Base-by-base conservation (phyloP, 2,888 invertebrate genomes). In the Caenorhabditis sp. region DNA sequence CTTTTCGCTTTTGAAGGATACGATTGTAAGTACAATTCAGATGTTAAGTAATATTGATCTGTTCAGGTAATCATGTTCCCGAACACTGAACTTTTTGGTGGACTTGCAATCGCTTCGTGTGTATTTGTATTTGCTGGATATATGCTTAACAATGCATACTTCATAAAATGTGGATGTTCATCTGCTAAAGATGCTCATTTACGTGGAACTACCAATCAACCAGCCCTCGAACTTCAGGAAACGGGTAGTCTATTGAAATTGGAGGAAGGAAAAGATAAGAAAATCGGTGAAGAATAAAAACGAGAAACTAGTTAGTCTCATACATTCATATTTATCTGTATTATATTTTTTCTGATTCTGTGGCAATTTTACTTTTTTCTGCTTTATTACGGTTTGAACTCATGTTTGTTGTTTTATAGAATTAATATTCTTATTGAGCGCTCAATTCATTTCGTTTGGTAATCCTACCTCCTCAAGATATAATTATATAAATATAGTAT, bases 1-100 rank as follows among this genome's bases (percentile, higher is more conserved):
- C 23, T 84, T 85, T 70, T 81, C 81, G 5, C 59, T 85, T n/a
- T 23, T 76, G 20, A 83, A 83, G 59, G 84, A 83, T 38, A 36
- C 80, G 1, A 43, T 83, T 49, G 83, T 82, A 17, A 58, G 73
- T 12, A 43, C 5, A 43, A 2, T 14, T 17, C 43, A 43, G 14
- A 43, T n/a, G 12, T 25, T 31, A 20, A 20, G 21, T 36, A 12
- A n/a, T 12, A n/a, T n/a, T n/a, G n/a, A n/a, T n/a, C n/a, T 43
- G 65, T 54, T 31, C 57, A 79, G 79, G 68, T 79, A 0, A 77
- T 83, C n/a, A 20, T 68, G 2, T 72, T 83, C 63, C 78, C 80
- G 4, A 62, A 65, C 27, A 75, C 76, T 5, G 59, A 62, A 5
- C 63, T 80, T 10, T 83, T 83, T 53, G 83, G 83, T 5, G 63